Conservation (phyloP, 2,113 vertebrate species). For the Amphiprion percula region DNA sequence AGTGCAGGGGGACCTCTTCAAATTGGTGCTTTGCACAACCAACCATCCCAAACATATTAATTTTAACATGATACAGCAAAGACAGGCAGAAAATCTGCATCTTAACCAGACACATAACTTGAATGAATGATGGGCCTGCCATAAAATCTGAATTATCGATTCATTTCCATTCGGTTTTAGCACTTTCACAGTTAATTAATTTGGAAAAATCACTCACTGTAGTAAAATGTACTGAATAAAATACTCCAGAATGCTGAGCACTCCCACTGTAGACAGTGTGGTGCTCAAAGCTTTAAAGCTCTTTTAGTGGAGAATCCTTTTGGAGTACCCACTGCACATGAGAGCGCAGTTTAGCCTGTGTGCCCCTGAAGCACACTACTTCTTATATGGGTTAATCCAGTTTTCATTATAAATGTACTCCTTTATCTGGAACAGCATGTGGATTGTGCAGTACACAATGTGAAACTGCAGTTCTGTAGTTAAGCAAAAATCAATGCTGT, state of each 20-base stretch:
- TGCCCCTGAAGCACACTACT: constrained; percentile 42
- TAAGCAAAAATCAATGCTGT: constrained; percentile 15
- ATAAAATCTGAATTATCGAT: not conserved
- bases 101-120: not conserved
- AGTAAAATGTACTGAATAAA: constrained; percentile 8
- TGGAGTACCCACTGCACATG: constrained; percentile 57
- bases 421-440: constrained; percentile 15
- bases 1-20: not conserved
- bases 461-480: not conserved
- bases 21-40: not conserved
- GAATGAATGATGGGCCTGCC: not conserved
- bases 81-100: not conserved
- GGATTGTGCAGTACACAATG: not conserved
- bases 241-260: not conserved
- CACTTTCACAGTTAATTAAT: not conserved
- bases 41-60: not conserved
- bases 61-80: not conserved
- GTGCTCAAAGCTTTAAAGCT: constrained; percentile 61
- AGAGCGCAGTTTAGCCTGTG: constrained; percentile 40
- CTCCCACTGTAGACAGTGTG: constrained; percentile 17
- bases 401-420: constrained; percentile 36
- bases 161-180: no score
- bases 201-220: not conserved
- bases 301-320: constrained; percentile 47
- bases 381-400: constrained; percentile 31